Evolutionary conservation across 2,113 vertebrate genomes (phyloP).

Genomic region (Podiceps cristatus): DNA sequence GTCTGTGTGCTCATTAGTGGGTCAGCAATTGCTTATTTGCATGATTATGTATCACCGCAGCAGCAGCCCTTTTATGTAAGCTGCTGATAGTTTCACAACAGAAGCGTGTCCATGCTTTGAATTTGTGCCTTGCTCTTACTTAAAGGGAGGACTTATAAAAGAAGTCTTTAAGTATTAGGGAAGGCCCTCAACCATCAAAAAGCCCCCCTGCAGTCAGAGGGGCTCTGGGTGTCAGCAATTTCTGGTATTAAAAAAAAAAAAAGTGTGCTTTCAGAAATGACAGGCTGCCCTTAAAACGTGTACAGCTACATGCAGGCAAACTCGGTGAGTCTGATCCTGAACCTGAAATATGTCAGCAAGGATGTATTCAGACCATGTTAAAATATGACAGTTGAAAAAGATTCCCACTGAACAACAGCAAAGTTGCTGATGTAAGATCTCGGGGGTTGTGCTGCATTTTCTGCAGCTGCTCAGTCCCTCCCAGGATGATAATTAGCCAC

Average conservation of each 20-base stretch:
- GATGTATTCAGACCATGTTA: no score
- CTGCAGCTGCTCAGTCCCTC: not conserved
- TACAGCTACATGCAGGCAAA: not conserved
- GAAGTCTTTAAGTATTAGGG: not conserved
- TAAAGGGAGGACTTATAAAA: not conserved
- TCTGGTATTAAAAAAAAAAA: not conserved
- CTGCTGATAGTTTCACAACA: not conserved
- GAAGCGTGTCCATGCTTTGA: not conserved
- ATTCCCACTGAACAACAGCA: not conserved
- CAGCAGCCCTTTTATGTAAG: not conserved
- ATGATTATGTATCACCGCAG: not conserved
- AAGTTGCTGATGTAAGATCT: not conserved
- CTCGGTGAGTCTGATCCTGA: accelerated
- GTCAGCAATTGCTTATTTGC: constrained; percentile 32
- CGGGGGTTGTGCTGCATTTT: not conserved
- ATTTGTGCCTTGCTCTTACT: not conserved
- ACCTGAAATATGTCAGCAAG: not conserved
- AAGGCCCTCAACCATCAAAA: not conserved
- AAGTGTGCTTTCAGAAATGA: not conserved
- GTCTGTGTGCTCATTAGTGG: not conserved
- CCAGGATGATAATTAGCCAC: not conserved
- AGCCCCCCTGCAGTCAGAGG: not conserved
- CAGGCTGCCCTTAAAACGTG: not conserved
- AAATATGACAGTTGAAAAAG: not conserved
- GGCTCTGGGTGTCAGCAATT: not conserved